These are phyloP conservation scores for Antrozous pallidus DNA, from an alignment of 2,797 vertebrate species.

Conservation along the genomic window DNA sequence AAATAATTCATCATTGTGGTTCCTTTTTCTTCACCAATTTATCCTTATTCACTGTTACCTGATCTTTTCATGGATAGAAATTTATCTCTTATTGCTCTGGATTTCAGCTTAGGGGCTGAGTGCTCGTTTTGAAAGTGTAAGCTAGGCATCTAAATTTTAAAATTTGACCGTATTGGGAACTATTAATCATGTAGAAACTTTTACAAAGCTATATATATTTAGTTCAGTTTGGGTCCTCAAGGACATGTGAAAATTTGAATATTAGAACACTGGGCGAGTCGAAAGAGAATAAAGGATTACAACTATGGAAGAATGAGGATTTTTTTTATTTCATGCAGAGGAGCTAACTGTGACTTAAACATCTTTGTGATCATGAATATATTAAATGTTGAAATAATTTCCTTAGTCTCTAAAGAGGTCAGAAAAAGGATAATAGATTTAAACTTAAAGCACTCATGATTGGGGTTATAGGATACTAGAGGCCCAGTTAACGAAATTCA, in stretches of 20 bases:
- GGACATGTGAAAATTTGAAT: constrained; percentile 28
- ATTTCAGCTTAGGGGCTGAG: constrained; percentile 24
- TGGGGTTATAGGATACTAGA: neutral
- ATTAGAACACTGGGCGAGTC: neutral
- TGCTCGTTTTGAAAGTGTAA: constrained; percentile 38
- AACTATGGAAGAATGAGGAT: neutral
- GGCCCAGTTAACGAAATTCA: too few relatives aligned
- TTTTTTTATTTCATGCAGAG: constrained; percentile 5
- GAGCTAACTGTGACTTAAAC: neutral
- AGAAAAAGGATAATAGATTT: neutral
- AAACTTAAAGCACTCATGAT: neutral
- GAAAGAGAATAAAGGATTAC: neutral
- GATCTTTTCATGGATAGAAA: neutral
- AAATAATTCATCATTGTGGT: neutral
- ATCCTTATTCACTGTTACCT: neutral
- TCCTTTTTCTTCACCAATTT: neutral
- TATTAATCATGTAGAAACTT: neutral
- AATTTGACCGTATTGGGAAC: neutral
- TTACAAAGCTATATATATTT: neutral
- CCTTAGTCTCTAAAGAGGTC: constrained; percentile 3
- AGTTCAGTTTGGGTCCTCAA: neutral
- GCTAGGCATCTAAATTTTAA: neutral
- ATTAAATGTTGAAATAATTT: constrained; percentile 22
- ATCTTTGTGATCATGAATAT: neutral
- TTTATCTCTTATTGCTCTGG: neutral